These are phyloP conservation scores for Allacma fusca DNA, from an alignment of 2,888 invertebrate species.

Conservation along the genomic window DNA sequence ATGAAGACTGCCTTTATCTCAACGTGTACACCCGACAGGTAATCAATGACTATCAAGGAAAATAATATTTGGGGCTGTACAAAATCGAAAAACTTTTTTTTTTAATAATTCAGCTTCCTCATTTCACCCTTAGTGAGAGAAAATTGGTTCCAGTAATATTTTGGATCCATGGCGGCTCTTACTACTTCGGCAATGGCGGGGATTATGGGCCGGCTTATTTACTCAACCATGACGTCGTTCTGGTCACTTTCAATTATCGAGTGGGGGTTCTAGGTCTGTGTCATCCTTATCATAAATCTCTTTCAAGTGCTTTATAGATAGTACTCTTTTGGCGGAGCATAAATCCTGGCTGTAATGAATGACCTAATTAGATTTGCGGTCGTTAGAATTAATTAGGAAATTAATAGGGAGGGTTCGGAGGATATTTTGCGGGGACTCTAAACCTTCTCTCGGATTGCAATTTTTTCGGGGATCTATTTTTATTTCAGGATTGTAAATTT, in stretches of 20 bases:
- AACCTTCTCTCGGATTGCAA: too few relatives aligned
- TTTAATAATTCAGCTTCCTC: not conserved
- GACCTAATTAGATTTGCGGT: too few relatives aligned
- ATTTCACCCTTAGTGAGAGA: not conserved
- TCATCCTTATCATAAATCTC: slow-evolving; percentile 30
- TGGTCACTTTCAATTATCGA: slow-evolving; percentile 24
- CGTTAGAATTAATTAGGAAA: too few relatives aligned
- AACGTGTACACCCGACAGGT: slow-evolving; percentile 52
- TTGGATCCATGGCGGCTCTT: slow-evolving; percentile 44
- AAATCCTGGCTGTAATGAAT: too few relatives aligned
- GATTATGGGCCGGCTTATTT: slow-evolving; percentile 52
- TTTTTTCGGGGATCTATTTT: too few relatives aligned
- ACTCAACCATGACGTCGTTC: slow-evolving; percentile 39
- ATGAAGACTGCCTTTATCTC: slow-evolving; percentile 52
- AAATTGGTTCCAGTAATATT: slow-evolving; percentile 26
- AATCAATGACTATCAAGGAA: slow-evolving; percentile 14
- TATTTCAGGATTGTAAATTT: too few relatives aligned
- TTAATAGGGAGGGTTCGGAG: too few relatives aligned
- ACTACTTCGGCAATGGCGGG: slow-evolving; percentile 43
- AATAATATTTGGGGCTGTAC: not conserved
- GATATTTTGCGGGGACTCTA: too few relatives aligned
- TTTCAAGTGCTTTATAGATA: slow-evolving; percentile 48
- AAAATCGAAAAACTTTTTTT: not conserved
- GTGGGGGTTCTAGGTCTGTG: not conserved
- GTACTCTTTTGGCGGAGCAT: slow-evolving; percentile 24